Conservation (phyloP, 1,140 invertebrate genomes). For the Microplitis mediator region DNA sequence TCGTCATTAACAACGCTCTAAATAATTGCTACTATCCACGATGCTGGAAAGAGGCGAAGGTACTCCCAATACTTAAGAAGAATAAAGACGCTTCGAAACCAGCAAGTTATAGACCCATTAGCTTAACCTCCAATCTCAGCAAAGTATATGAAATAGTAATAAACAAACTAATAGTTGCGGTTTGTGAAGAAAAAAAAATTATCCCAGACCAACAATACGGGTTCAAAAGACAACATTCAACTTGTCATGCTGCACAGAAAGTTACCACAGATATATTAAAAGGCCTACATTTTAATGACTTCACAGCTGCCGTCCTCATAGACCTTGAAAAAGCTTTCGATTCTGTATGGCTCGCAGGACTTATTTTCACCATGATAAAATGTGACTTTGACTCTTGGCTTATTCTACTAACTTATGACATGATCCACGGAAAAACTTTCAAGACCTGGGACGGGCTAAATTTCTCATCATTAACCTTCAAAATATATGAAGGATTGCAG, state of each 20-base stretch:
- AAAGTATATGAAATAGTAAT: conserved; percentile 41
- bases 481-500: conserved; percentile 17
- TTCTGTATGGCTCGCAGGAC: conserved; percentile 28
- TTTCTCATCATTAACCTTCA: not conserved
- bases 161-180: not conserved
- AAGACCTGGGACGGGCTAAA: not conserved
- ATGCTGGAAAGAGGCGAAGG: conserved; percentile 33
- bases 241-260: conserved; percentile 22
- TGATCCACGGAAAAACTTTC: conserved; percentile 18
- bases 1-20: conserved; percentile 27
- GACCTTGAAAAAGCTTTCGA: conserved; percentile 32
- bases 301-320: conserved; percentile 16
- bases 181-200: not conserved
- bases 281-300: not conserved
- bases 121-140: conserved; percentile 27
- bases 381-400: conserved; percentile 12
- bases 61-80: conserved; percentile 35
- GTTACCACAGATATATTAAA: conserved; percentile 10
- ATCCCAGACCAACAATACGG: conserved; percentile 21
- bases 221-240: conserved; percentile 16
- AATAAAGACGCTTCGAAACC: conserved; percentile 25
- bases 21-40: conserved; percentile 32
- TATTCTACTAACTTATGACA: not conserved
- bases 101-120: conserved; percentile 35
- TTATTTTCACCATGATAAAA: conserved; percentile 34